These are phyloP conservation scores for Hippopotamyrus pictus DNA, from an alignment of 2,797 vertebrate species.

Conservation along the genomic window DNA sequence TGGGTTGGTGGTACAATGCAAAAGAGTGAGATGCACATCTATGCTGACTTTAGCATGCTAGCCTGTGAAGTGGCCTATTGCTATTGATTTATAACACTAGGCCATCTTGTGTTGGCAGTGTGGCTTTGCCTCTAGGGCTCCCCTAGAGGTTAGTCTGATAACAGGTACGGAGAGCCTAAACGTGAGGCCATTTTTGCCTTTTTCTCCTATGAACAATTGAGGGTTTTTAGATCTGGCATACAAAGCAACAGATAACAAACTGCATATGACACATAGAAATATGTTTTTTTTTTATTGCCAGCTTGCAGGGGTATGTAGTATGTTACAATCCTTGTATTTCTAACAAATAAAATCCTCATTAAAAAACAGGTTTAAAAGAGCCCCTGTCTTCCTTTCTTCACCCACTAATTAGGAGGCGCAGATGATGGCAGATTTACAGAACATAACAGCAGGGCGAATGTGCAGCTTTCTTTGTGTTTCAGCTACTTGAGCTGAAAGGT, in stretches of 20 bases:
- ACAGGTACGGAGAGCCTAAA: neutral
- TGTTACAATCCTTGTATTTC: neutral
- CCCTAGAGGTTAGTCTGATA: neutral
- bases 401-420: neutral
- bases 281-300: neutral
- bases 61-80: neutral
- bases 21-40: neutral
- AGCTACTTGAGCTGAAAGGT: neutral
- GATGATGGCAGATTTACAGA: neutral
- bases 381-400: constrained; percentile 9
- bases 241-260: neutral
- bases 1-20: neutral
- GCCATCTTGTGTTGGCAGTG: neutral
- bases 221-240: neutral
- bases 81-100: neutral
- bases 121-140: neutral
- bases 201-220: neutral
- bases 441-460: neutral
- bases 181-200: no score
- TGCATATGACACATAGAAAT: neutral
- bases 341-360: constrained; percentile 7
- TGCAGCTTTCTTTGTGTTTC: neutral
- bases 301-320: neutral
- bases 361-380: neutral
- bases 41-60: neutral